Percentiles rank a stretch among this genome's conserved stretches.
Evolutionary conservation across 2,888 invertebrate species (phyloP).

Genomic region (Patella caerulea): DNA sequence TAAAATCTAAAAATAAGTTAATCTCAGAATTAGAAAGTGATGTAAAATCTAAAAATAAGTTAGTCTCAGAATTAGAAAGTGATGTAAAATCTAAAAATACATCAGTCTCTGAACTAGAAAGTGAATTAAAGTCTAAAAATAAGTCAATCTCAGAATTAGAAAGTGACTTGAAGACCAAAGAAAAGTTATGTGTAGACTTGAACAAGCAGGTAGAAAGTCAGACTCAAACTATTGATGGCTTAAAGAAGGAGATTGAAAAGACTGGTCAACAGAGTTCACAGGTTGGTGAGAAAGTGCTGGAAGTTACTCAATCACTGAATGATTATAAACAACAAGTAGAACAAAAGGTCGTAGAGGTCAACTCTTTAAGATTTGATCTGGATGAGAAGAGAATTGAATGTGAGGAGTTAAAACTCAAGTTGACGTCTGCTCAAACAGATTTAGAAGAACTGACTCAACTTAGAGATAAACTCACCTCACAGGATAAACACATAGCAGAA

Average conservation of each 20-base stretch:
- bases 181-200: background rate
- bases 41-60: background rate
- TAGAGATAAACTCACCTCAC: background rate
- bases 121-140: background rate
- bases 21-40: slow-evolving; percentile 6
- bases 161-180: slow-evolving; percentile 4
- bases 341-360: slow-evolving; percentile 8
- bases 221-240: background rate
- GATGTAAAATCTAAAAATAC: background rate
- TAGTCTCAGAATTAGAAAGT: background rate
- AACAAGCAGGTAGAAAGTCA: too few species aligned
- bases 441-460: background rate
- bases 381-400: slow-evolving; percentile 22
- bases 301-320: background rate
- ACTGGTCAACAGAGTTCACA: background rate
- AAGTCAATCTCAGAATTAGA: background rate
- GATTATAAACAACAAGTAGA: slow-evolving; percentile 4
- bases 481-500: background rate
- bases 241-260: background rate
- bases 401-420: slow-evolving; percentile 7
- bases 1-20: background rate
- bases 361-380: background rate
- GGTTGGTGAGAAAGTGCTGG: background rate
- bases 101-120: background rate
- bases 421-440: background rate